Percentiles rank a stretch among this genome's conserved stretches.
Evolutionary conservation across 2,113 vertebrate genomes (phyloP).

Genomic region (Dasypus novemcinctus): DNA sequence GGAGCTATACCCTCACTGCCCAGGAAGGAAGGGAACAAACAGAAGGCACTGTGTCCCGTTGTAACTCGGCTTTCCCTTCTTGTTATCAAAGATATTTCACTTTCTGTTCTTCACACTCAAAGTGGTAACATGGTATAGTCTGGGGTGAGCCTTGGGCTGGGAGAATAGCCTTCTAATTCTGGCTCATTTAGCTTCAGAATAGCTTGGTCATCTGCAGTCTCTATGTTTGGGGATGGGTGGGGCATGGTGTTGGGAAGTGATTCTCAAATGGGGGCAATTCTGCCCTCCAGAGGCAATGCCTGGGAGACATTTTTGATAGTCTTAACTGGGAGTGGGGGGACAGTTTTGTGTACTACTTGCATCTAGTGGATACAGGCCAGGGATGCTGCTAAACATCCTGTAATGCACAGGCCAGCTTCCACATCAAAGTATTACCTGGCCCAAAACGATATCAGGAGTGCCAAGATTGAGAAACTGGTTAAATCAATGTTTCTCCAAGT

Average conservation of each 20-base stretch:
- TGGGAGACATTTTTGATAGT: background rate
- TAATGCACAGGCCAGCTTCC: background rate
- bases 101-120: background rate
- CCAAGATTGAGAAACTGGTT: background rate
- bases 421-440: background rate
- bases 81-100: background rate
- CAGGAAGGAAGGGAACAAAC: background rate
- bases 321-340: background rate
- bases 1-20: background rate
- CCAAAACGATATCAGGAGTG: background rate
- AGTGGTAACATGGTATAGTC: background rate
- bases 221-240: background rate
- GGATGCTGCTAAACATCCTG: background rate
- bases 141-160: background rate
- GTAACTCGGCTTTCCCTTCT: background rate
- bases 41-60: background rate
- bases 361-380: background rate
- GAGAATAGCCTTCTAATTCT: background rate
- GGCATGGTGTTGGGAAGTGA: background rate
- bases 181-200: background rate
- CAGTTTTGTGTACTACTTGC: background rate
- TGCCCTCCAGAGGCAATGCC: background rate
- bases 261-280: background rate
- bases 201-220: background rate
- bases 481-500: conserved; percentile 7